Evolutionary conservation across 2,888 invertebrate species (phyloP).

Genomic region (Fragum sueziense): DNA sequence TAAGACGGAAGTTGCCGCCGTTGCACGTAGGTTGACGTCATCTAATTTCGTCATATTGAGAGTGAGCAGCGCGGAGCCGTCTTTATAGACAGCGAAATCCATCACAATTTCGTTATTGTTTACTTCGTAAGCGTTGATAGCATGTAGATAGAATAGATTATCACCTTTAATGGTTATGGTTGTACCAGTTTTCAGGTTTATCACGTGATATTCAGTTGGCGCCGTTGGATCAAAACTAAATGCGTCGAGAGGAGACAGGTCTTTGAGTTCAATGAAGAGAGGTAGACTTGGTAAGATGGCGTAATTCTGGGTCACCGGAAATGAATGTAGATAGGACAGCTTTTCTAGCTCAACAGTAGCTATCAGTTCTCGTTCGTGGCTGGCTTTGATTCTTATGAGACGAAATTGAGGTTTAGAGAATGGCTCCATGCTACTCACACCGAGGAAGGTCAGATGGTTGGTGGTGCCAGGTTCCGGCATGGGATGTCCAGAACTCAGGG

Average conservation of each 20-base stretch:
- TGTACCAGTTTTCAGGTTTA: conserved; percentile 67
- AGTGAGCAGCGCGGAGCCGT: conserved; percentile 48
- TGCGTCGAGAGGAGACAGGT: conserved; percentile 65
- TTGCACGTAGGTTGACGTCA: conserved; percentile 39
- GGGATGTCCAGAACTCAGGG: conserved; percentile 71
- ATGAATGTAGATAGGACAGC: conserved; percentile 77
- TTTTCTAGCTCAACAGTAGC: conserved; percentile 65
- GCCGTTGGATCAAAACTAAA: conserved; percentile 70
- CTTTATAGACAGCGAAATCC: conserved; percentile 29
- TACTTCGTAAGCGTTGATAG: conserved; percentile 74
- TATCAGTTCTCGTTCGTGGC: conserved; percentile 65
- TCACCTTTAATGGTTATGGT: conserved; percentile 59
- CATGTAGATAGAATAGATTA: conserved; percentile 72
- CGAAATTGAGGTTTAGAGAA: conserved; percentile 59
- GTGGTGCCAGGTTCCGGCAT: conserved; percentile 70
- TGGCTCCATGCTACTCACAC: conserved; percentile 67
- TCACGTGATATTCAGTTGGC: conserved; percentile 63
- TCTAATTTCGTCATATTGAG: conserved; percentile 48
- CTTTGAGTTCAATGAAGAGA: conserved; percentile 66
- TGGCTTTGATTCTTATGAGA: conserved; percentile 69
- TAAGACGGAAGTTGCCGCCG: conserved; percentile 40
- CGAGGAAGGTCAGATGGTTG: conserved; percentile 68
- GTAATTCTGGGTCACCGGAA: conserved; percentile 70
- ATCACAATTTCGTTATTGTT: conserved; percentile 21
- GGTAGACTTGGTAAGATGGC: conserved; percentile 73